phyloP scores from a whole-genome alignment of 2,888 invertebrate genomes.

The Carcina quercana region DNA sequence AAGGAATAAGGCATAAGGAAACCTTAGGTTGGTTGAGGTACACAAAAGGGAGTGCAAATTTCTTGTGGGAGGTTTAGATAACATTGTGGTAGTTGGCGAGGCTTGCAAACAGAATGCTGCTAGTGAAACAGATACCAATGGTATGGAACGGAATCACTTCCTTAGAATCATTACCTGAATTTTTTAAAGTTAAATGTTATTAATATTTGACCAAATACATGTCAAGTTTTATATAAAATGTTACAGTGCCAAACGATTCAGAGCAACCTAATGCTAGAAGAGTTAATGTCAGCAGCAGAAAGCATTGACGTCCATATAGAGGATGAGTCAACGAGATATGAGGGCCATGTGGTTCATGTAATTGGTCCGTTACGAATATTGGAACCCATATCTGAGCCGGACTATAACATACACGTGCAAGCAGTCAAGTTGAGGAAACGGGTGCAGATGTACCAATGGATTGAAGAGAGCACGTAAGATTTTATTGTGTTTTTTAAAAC shows the following conservation, averaged over 20 bases:
- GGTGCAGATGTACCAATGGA: slow-evolving; percentile 97
- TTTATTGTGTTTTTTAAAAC: too few species aligned
- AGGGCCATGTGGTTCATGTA: slow-evolving; percentile 85
- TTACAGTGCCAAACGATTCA: slow-evolving; percentile 85
- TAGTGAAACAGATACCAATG: too few species aligned
- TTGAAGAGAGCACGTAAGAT: slow-evolving; percentile 82
- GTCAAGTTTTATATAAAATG: slow-evolving; percentile 3
- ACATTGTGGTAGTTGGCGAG: neutral
- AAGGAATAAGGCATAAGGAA: too few species aligned
- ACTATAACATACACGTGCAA: slow-evolving; percentile 88
- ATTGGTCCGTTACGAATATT: slow-evolving; percentile 82
- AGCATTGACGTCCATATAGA: slow-evolving; percentile 80
- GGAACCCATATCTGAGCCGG: slow-evolving; percentile 89
- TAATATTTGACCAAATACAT: slow-evolving; percentile 4
- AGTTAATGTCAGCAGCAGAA: slow-evolving; percentile 75
- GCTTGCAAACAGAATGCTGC: too few species aligned
- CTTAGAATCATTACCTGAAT: too few species aligned
- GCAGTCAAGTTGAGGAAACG: slow-evolving; percentile 88
- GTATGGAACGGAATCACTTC: too few species aligned
- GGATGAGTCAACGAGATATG: slow-evolving; percentile 78
- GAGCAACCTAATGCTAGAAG: slow-evolving; percentile 85
- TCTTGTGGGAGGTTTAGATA: too few species aligned
- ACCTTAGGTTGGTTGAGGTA: too few species aligned
- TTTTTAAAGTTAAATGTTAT: too few species aligned
- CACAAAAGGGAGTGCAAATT: too few species aligned